Evolutionary conservation across 2,888 invertebrate genomes (phyloP).

Genomic region (Chloroclystis v-ata): DNA sequence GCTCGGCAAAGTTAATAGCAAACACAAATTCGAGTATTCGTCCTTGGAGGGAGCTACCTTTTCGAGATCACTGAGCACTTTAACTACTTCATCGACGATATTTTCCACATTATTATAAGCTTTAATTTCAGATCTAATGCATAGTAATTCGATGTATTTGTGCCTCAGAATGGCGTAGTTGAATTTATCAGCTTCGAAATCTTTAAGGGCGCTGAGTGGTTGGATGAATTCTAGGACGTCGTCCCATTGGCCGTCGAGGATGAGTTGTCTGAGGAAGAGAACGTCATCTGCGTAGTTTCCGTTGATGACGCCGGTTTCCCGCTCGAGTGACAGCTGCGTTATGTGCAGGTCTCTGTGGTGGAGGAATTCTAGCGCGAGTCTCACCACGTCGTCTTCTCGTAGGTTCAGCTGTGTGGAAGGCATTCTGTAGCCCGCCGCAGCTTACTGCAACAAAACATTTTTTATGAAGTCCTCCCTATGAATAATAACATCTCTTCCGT

Average conservation of each 20-base stretch:
- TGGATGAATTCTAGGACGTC: constrained; percentile 97
- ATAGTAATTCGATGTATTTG: constrained; percentile 95
- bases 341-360: constrained; percentile 95
- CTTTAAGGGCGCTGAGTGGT: constrained; percentile 88
- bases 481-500: too few relatives aligned
- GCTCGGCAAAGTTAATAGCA: constrained; percentile 93
- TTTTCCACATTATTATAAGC: constrained; percentile 91
- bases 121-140: constrained; percentile 95
- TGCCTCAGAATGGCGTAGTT: constrained; percentile 92
- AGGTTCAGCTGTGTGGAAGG: constrained; percentile 90
- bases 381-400: constrained; percentile 93
- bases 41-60: constrained; percentile 93
- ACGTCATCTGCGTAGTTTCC: constrained; percentile 96
- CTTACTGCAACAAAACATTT: constrained; percentile 9
- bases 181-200: constrained; percentile 91
- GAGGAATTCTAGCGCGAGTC: constrained; percentile 90
- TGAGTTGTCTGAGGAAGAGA: constrained; percentile 94
- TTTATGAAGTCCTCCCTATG: too few relatives aligned
- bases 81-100: constrained; percentile 95
- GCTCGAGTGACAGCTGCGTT: constrained; percentile 91
- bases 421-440: constrained; percentile 65
- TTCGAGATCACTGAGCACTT: constrained; percentile 92
- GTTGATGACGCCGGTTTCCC: constrained; percentile 97
- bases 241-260: constrained; percentile 98
- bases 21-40: constrained; percentile 94